These are phyloP conservation scores for Danio albolineatus DNA, from an alignment of 2,797 vertebrate genomes.

Conservation along the genomic window DNA sequence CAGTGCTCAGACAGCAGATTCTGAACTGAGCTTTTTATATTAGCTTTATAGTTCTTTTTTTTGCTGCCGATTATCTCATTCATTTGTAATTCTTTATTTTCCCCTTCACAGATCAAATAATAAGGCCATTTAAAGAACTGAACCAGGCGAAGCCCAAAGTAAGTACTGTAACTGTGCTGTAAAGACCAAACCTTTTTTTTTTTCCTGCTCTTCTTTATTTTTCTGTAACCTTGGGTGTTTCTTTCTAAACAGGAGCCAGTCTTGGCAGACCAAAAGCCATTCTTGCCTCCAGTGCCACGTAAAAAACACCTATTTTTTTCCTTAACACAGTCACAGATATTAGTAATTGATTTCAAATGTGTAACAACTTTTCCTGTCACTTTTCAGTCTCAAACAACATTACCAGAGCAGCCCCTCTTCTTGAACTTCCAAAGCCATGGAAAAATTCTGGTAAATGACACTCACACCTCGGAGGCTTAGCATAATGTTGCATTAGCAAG, in stretches of 20 bases:
- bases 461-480: neutral
- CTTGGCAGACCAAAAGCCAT: conserved; percentile 16
- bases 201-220: conserved; percentile 5
- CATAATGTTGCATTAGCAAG: neutral
- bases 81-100: conserved; percentile 40
- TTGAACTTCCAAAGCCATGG: conserved; percentile 12
- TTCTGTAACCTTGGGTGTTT: conserved; percentile 46
- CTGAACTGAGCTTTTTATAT: neutral
- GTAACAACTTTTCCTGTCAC: neutral
- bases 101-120: conserved; percentile 67
- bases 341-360: conserved; percentile 1
- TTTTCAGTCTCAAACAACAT: conserved; percentile 36
- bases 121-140: conserved; percentile 66
- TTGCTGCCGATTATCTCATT: neutral
- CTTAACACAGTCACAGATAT: neutral
- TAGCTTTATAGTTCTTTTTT: neutral
- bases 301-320: conserved; percentile 7
- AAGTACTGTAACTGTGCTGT: conserved; percentile 52
- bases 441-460: conserved; percentile 36
- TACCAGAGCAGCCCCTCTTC: conserved; percentile 26
- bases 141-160: conserved; percentile 66
- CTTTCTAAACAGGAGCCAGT: conserved; percentile 46
- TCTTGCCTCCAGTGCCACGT: conserved; percentile 34
- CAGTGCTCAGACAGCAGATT: neutral
- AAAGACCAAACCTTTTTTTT: neutral